Evolutionary conservation across 2,888 invertebrate species (phyloP).

Genomic region (Ophion obscuratus): DNA sequence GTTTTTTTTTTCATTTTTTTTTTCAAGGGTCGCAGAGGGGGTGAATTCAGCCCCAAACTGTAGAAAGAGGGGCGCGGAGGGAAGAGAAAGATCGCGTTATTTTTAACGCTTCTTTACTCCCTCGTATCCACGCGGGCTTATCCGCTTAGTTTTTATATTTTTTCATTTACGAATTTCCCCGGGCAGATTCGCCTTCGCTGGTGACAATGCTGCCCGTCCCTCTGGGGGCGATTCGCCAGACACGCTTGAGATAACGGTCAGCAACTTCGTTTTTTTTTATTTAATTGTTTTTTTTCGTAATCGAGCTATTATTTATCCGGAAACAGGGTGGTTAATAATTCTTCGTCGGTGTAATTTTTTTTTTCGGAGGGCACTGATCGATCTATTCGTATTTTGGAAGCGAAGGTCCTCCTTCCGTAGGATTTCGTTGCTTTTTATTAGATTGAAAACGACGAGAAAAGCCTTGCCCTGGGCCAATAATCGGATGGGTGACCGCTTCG

Average conservation of each 20-base stretch:
- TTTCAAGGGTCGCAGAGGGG: conserved; percentile 41
- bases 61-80: neutral
- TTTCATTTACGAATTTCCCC: conserved; percentile 62
- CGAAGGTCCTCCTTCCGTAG: too few relatives aligned
- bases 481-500: too few relatives aligned
- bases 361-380: neutral
- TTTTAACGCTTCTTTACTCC: conserved; percentile 56
- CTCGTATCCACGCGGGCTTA: conserved; percentile 42
- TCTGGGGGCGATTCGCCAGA: conserved; percentile 40
- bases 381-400: neutral
- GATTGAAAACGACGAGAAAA: too few relatives aligned
- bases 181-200: neutral
- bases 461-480: too few relatives aligned
- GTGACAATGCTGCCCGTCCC: conserved; percentile 2
- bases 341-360: neutral
- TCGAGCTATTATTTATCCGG: neutral
- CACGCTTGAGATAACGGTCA: conserved; percentile 17
- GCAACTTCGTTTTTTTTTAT: neutral
- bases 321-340: neutral
- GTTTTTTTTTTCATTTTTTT: conserved; percentile 38
- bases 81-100: conserved; percentile 59
- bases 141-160: conserved; percentile 64
- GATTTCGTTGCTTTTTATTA: too few relatives aligned
- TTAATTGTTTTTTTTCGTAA: neutral
- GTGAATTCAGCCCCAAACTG: conserved; percentile 3